phyloP scores from a whole-genome alignment of 2,113 vertebrate species.

The Lasiurus cinereus region DNA sequence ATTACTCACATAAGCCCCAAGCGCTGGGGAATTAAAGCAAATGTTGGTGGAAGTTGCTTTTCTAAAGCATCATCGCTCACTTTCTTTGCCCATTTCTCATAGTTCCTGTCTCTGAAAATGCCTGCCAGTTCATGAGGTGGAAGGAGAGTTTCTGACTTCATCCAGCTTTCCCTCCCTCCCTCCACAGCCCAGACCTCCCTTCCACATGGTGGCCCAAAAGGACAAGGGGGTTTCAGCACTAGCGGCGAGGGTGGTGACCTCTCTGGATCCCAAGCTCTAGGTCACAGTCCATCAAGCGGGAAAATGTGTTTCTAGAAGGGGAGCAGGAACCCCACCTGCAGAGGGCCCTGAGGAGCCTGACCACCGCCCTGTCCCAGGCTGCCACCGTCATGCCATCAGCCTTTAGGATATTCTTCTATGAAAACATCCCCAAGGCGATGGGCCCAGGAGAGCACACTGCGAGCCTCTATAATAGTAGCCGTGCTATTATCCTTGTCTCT shows the following conservation, averaged over 20 bases:
- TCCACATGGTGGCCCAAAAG: neutral
- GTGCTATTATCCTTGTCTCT: neutral
- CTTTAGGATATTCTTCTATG: neutral
- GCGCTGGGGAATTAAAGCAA: neutral
- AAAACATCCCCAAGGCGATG: neutral
- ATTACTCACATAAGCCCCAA: constrained; percentile 55
- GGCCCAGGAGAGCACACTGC: neutral
- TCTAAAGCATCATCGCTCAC: neutral
- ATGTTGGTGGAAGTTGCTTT: neutral
- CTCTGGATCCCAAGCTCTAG: neutral
- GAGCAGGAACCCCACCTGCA: neutral
- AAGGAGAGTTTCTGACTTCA: neutral
- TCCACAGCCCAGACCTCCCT: neutral
- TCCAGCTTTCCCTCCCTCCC: neutral
- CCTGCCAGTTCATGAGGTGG: neutral
- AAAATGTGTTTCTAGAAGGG: neutral
- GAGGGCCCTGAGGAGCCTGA: neutral
- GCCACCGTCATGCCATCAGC: neutral
- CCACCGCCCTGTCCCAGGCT: neutral
- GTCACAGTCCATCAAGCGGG: neutral
- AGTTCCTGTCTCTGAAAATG: neutral
- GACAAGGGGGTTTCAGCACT: accelerated
- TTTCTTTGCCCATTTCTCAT: neutral
- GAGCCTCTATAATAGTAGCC: neutral
- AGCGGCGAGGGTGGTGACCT: accelerated